Base-by-base conservation (phyloP, 2,888 invertebrate species). In the Prenolepis imparis region DNA sequence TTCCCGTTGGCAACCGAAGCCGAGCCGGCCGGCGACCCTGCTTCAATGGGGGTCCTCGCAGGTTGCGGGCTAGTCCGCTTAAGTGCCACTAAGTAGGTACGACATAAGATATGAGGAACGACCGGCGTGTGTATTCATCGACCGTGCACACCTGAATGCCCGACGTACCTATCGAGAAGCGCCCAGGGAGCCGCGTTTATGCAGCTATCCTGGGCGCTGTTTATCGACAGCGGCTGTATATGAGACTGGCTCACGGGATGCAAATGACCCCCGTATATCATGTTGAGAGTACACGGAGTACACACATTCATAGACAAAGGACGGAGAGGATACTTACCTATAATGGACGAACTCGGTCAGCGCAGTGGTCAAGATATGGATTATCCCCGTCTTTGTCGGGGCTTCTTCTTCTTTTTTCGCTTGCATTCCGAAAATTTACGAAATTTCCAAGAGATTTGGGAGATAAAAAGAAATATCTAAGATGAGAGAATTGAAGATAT, bases 151-250 rank as follows among this genome's bases (percentile, higher is more conserved):
- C 67, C 84, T 83, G 84, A 88, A 89, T 84, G 73, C 83, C n/a
- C 77, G 52, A 84, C 84, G 63, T 61, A 48, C 28, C 57, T 87
- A 82, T n/a, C 63, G 63, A 36, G 68, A 67, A 82, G 72, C 74
- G 61, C 63, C n/a, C 41, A 55, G 66, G 63, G 61, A 75, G 83
- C 80, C 83, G 70, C 78, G 83, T 84, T 87, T 86, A 85, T 80
- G 66, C 84, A 83, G 81, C 74, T 86, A 89, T 59, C 84, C 82
- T 57, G 73, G 70, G 72, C 85, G 88, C 86, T 90, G 90, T 91
- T 91, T 91, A 91, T 91, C 91, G 91, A 91, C 91, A 87, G 74
- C 68, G 77, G 86, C 77, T 67, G 81, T 84, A 86, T 83, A 52
- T 85, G 81, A 86, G 88, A 87, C 41, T 24, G 48, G 59, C 88